Evolutionary conservation across 1,140 invertebrate genomes (phyloP), one percentile per base, ranked within the genome.

Genomic region (Drosophila nikananu): DNA sequence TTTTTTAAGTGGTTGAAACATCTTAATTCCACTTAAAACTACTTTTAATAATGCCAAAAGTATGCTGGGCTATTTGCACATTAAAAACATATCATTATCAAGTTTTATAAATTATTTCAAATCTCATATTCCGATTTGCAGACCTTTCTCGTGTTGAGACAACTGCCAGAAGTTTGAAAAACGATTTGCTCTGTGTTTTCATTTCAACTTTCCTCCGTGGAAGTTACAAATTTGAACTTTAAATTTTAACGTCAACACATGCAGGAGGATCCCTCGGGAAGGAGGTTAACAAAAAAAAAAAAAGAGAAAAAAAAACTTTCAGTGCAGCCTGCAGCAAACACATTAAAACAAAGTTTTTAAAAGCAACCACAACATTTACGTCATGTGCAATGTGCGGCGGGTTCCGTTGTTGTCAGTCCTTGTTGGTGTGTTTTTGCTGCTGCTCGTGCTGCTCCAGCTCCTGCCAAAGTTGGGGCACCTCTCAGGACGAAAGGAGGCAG

Each of bases 341-440:
- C 80, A 86, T 87, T 83, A 81, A 83, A 87, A 84, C 71, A 86
- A 87, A 84, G 70, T 89, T 77, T 77, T 87, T 83, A 83, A 87
- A 87, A 83, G 80, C 71, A 76, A 71, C 81, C 84, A 65, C 84
- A 89, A 81, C 74, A 89, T 78, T 84, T 72, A 81, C 84, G 84
- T 84, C 81, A 79, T 80, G 75, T 84, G 83, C 83, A 81, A 70
- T 84, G 72, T 79, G 77, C 61, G 77, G 55, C 67, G 49, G 67
- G 59, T 67, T 59, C 57, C 66, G 80, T 57, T 77, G 66, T 48
- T 64, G 72, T 59, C 58, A 52, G 65, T 66, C 61, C 62, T 51
- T 60, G 81, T 61, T 65, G 63, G 57, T 75, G 70, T 51, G 41
- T 65, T 68, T 48, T 35, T 46, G 77, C 49, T 59, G 48, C 17